Conservation (phyloP, 2,797 vertebrate genomes). For the Pipistrellus pygmaeus region DNA sequence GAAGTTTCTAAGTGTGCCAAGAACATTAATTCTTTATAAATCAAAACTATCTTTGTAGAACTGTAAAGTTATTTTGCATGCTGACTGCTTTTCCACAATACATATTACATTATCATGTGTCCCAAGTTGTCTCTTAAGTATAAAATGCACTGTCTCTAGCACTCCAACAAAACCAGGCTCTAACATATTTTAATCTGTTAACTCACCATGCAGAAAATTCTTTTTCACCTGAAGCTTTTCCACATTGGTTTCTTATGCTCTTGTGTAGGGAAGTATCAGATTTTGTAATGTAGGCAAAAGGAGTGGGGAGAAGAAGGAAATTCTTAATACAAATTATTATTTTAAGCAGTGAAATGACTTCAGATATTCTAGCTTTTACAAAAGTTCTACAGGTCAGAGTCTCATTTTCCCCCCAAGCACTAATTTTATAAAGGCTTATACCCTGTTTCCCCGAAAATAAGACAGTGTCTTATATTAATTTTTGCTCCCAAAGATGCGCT, state of each 20-base stretch:
- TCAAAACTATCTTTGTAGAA: slow-evolving; percentile 4
- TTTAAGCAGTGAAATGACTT: neutral
- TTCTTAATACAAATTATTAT: slow-evolving; percentile 21
- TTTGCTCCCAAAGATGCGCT: no score
- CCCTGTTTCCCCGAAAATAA: no score
- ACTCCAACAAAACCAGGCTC: neutral
- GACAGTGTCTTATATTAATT: no score
- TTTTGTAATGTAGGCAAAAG: neutral
- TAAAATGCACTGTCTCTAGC: neutral
- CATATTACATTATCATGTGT: neutral
- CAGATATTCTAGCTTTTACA: neutral
- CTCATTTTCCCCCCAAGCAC: neutral
- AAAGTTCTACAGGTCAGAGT: neutral
- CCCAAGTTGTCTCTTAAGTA: neutral
- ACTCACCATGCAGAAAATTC: neutral
- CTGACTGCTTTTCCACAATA: neutral
- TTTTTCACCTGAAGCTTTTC: neutral
- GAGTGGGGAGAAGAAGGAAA: neutral
- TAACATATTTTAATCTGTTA: neutral
- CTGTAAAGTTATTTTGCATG: neutral
- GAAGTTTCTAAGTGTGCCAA: slow-evolving; percentile 11
- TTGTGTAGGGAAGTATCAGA: neutral
- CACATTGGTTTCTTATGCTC: neutral
- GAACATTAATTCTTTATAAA: slow-evolving; percentile 52
- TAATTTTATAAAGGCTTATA: slow-evolving; percentile 2